phyloP scores from a whole-genome alignment of 2,797 vertebrate species.

The Furcifer pardalis region DNA sequence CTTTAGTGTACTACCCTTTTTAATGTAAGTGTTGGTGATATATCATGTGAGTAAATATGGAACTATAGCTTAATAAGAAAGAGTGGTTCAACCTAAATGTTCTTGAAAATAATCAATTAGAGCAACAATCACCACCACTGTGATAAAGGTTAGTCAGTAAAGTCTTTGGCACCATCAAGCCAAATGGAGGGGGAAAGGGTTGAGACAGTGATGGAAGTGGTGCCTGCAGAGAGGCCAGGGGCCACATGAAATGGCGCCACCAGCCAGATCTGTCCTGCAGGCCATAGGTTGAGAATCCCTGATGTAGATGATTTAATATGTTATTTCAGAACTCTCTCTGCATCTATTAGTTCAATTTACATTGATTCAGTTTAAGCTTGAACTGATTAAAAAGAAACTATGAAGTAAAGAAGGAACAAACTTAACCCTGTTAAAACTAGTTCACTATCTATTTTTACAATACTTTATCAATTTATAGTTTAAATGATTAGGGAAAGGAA shows the following conservation, averaged over 20 bases:
- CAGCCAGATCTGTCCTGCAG: no score
- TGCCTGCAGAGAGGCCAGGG: no score
- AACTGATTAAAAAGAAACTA: constrained; percentile 61
- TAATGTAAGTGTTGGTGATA: constrained; percentile 58
- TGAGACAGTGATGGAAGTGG: no score
- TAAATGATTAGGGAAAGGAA: constrained; percentile 63
- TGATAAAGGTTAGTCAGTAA: no score
- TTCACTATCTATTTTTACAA: constrained; percentile 53
- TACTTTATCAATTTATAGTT: constrained; percentile 58
- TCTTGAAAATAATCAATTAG: no score
- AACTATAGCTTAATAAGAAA: no score
- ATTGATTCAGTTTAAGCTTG: constrained; percentile 47
- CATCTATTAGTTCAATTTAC: constrained; percentile 44
- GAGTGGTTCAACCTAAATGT: no score
- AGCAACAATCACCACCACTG: no score
- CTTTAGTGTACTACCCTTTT: constrained; percentile 26
- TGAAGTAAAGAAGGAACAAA: constrained; percentile 29
- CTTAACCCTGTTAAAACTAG: constrained; percentile 54
- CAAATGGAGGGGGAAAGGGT: no score
- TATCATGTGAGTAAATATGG: constrained; percentile 57
- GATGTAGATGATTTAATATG: neutral
- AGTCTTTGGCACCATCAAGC: no score
- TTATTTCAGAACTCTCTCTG: constrained; percentile 34
- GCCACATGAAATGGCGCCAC: no score
- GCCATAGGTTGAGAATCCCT: no score